Evolutionary conservation across 1,140 invertebrate genomes (phyloP).

Genomic region (Pogonomyrmex californicus): DNA sequence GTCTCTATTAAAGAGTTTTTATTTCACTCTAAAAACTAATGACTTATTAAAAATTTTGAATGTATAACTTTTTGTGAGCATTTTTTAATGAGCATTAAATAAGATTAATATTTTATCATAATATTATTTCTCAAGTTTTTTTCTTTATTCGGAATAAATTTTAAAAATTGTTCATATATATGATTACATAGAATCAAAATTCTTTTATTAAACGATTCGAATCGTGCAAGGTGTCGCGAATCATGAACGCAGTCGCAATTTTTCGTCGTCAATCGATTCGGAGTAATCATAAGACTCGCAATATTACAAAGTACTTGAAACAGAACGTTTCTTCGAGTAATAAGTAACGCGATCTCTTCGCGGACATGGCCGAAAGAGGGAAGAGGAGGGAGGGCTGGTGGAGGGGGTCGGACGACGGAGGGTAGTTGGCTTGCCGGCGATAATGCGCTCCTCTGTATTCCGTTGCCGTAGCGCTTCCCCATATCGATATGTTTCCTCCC

Average conservation of each 20-base stretch:
- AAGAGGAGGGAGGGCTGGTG: not conserved
- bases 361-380: constrained; percentile 66
- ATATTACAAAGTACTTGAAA: constrained; percentile 75
- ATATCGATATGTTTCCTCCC: constrained; percentile 86
- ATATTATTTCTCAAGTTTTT: not conserved
- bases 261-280: constrained; percentile 62
- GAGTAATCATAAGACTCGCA: constrained; percentile 70
- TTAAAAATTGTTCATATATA: not conserved
- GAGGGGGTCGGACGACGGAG: constrained; percentile 50
- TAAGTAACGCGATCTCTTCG: constrained; percentile 76
- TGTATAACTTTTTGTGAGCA: too few relatives aligned
- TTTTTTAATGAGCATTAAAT: not conserved
- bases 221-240: constrained; percentile 37
- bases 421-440: constrained; percentile 81
- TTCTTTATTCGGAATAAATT: not conserved
- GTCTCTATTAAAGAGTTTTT: not conserved
- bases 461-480: constrained; percentile 83
- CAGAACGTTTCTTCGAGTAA: constrained; percentile 78
- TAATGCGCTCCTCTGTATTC: constrained; percentile 85
- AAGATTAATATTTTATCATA: not conserved
- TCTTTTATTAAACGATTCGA: constrained; percentile 29
- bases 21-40: not conserved
- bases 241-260: constrained; percentile 42
- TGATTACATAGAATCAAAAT: not conserved
- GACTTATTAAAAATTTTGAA: not conserved